Conservation (phyloP, 30 jellyfish, hydroid and myxozoan genomes). For the Morbakka virulenta region DNA sequence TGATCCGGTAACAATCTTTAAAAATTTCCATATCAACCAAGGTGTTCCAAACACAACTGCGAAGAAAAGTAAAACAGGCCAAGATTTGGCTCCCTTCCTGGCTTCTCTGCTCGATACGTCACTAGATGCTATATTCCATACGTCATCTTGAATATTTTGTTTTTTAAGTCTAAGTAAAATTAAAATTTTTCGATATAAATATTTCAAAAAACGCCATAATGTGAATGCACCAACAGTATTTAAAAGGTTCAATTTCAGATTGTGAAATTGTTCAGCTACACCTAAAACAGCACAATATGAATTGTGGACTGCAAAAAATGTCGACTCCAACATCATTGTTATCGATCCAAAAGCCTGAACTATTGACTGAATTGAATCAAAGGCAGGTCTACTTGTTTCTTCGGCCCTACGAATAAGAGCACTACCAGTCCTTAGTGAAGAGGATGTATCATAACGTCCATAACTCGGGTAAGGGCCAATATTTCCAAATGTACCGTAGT, state of each 20-base stretch:
- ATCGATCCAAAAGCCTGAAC: slow-evolving; percentile 90
- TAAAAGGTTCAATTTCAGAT: slow-evolving; percentile 41
- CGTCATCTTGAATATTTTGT: slow-evolving; percentile 27
- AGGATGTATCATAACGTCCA: no score
- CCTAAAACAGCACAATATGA: slow-evolving; percentile 85
- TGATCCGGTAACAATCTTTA: slow-evolving; percentile 47
- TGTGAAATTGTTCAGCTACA: slow-evolving; percentile 78
- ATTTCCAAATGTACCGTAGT: no score
- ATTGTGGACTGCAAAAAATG: slow-evolving; percentile 86
- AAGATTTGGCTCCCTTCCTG: slow-evolving; percentile 35
- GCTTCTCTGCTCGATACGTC: slow-evolving; percentile 16
- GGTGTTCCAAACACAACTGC: slow-evolving; percentile 85
- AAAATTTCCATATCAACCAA: slow-evolving; percentile 80
- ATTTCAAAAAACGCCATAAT: slow-evolving; percentile 19
- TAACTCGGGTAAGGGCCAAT: no score
- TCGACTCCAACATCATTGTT: slow-evolving; percentile 82
- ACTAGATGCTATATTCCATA: slow-evolving; percentile 44
- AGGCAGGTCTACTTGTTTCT: slow-evolving; percentile 63
- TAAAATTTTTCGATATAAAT: slow-evolving; percentile 49
- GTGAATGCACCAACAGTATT: slow-evolving; percentile 71
- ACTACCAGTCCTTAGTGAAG: no score
- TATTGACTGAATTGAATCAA: slow-evolving; percentile 71
- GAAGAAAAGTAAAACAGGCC: slow-evolving; percentile 77
- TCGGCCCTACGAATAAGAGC: slow-evolving; percentile 46
- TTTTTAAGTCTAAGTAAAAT: slow-evolving; percentile 32